Percentiles rank a stretch among this genome's conserved stretches.
Evolutionary conservation across 2,888 invertebrate species (phyloP).

Genomic region (Thereva unica): DNA sequence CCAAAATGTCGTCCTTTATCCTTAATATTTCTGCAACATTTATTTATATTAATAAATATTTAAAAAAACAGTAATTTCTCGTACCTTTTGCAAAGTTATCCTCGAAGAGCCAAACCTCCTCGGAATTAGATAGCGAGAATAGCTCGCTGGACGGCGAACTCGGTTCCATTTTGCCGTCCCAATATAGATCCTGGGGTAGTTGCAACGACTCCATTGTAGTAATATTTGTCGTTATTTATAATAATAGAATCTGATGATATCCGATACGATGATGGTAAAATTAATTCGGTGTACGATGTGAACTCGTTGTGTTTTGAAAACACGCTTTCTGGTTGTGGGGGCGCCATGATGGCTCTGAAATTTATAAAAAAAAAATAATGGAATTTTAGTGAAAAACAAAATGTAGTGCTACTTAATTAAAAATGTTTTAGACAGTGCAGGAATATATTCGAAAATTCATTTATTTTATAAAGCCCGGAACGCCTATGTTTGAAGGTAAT

Average conservation of each 20-base stretch:
- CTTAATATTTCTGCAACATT: slow-evolving; percentile 46
- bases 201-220: slow-evolving; percentile 54
- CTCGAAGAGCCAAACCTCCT: slow-evolving; percentile 43
- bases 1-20: slow-evolving; percentile 46
- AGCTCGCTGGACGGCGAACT: slow-evolving; percentile 53
- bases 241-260: slow-evolving; percentile 41
- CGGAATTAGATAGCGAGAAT: slow-evolving; percentile 46
- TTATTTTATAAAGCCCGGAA: no score
- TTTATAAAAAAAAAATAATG: slow-evolving; percentile 52
- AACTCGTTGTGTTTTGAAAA: slow-evolving; percentile 64
- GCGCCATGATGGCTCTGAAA: slow-evolving; percentile 82
- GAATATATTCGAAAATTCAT: no score
- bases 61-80: slow-evolving; percentile 8
- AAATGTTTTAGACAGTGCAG: no score
- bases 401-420: no score
- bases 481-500: no score
- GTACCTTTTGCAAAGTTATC: slow-evolving; percentile 52
- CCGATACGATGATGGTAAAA: slow-evolving; percentile 41
- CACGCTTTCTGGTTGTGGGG: slow-evolving; percentile 67
- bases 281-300: slow-evolving; percentile 46
- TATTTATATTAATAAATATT: slow-evolving; percentile 44
- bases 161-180: slow-evolving; percentile 57
- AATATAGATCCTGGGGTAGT: slow-evolving; percentile 54
- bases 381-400: not conserved
- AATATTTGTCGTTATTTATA: not conserved